Conservation (phyloP, 1,140 invertebrate species). For the Hycleus phaleratus region DNA sequence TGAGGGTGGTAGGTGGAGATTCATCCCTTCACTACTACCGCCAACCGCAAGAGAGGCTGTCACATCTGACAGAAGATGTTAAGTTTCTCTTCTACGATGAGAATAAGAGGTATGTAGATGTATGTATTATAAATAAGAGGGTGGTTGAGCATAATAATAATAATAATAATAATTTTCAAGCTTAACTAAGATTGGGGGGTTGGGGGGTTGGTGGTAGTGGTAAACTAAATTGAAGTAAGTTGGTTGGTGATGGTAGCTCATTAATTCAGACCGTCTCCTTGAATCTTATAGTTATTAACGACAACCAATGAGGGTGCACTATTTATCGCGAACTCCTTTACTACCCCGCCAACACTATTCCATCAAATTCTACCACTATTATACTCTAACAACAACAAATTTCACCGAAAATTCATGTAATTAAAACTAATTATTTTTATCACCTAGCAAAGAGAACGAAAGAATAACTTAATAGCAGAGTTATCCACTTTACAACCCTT, state of each 20-base stretch:
- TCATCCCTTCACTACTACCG: no score
- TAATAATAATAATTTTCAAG: no score
- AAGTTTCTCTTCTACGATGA: neutral
- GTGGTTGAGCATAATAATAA: no score
- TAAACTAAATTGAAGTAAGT: constrained; percentile 5
- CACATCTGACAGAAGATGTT: constrained; percentile 15
- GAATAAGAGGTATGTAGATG: no score
- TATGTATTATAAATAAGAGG: no score
- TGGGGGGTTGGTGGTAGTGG: neutral
- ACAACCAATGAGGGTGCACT: constrained; percentile 33
- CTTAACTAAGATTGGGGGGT: no score
- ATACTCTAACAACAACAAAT: neutral
- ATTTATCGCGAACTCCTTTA: constrained; percentile 30
- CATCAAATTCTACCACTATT: no score
- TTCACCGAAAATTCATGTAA: neutral
- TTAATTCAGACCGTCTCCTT: constrained; percentile 33
- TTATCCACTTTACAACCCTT: no score
- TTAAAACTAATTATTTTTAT: no score
- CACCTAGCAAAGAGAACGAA: no score
- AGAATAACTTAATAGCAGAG: no score
- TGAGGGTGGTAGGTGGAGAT: no score
- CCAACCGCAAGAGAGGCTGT: neutral
- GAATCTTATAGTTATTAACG: constrained; percentile 34
- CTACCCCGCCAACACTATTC: constrained; percentile 2
- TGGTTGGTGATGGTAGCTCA: constrained; percentile 21